phyloP scores from a whole-genome alignment of 2,113 vertebrate species.

The Noctilio leporinus region DNA sequence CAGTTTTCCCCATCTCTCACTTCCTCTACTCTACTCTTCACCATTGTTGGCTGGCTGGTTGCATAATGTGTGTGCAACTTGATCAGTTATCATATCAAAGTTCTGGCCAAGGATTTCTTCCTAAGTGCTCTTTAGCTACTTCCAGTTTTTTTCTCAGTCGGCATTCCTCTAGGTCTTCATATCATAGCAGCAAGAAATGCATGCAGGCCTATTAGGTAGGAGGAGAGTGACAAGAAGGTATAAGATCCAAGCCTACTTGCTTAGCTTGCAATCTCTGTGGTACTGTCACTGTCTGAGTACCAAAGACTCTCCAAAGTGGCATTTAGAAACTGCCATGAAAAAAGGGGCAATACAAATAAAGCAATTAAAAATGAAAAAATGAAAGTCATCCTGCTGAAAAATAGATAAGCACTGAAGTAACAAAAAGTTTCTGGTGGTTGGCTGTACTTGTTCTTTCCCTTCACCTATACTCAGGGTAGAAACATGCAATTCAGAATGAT shows the following conservation, averaged over 20 bases:
- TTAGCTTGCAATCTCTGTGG: background rate
- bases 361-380: slow-evolving; percentile 41
- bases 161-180: background rate
- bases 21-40: background rate
- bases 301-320: background rate
- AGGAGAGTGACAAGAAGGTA: background rate
- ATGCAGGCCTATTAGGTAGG: background rate
- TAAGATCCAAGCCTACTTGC: background rate
- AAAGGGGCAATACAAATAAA: slow-evolving; percentile 1
- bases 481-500: background rate
- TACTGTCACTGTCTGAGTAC: background rate
- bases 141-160: background rate
- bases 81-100: background rate
- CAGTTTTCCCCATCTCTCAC: background rate
- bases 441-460: background rate
- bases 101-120: background rate
- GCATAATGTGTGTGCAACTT: background rate
- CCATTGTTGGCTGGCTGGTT: background rate
- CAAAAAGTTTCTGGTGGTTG: background rate
- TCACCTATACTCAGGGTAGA: background rate
- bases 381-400: slow-evolving; percentile 29
- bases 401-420: background rate
- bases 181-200: background rate
- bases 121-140: background rate
- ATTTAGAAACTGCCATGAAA: background rate